A percentile compares a stretch with the other conserved stretches of the same genome.
These are phyloP conservation scores for Kuschelorhynchus macadamiae DNA, from an alignment of 2,888 invertebrate genomes.

Conservation along the genomic window DNA sequence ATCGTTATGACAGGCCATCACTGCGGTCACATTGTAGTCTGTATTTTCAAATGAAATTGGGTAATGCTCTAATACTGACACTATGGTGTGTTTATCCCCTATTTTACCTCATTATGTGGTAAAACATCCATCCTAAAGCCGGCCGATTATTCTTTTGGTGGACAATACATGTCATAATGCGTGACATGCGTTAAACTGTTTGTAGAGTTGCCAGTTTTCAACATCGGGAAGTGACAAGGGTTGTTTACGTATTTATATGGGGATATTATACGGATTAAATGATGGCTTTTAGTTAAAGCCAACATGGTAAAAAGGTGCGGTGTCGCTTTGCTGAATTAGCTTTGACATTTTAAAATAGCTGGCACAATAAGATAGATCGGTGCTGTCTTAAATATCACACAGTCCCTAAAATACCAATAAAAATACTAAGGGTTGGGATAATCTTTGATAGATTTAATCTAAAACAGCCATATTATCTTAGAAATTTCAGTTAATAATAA, in stretches of 20 bases:
- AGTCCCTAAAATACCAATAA: not conserved
- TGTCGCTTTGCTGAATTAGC: not conserved
- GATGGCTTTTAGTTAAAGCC: constrained; percentile 18
- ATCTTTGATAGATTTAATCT: not conserved
- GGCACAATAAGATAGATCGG: not conserved
- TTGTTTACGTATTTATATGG: constrained; percentile 47
- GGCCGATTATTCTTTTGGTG: constrained; percentile 37
- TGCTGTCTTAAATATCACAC: not conserved
- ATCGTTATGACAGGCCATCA: constrained; percentile 63
- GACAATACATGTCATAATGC: constrained; percentile 63
- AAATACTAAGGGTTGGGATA: not conserved
- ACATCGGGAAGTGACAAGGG: constrained; percentile 54
- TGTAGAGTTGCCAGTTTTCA: constrained; percentile 58
- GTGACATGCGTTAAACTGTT: constrained; percentile 66
- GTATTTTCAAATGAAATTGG: constrained; percentile 39
- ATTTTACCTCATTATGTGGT: constrained; percentile 49
- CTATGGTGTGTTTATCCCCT: constrained; percentile 42
- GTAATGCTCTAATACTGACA: constrained; percentile 38
- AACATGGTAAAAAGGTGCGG: constrained; percentile 13
- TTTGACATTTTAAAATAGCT: constrained; percentile 20
- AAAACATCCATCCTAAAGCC: constrained; percentile 36
- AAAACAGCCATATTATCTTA: no score
- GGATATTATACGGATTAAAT: constrained; percentile 43
- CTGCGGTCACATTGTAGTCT: constrained; percentile 55
- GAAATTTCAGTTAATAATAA: no score